Percentiles rank a stretch among this genome's conserved stretches.
phyloP scores from a whole-genome alignment of 2,797 vertebrate species.

The Caiman crocodilus region DNA sequence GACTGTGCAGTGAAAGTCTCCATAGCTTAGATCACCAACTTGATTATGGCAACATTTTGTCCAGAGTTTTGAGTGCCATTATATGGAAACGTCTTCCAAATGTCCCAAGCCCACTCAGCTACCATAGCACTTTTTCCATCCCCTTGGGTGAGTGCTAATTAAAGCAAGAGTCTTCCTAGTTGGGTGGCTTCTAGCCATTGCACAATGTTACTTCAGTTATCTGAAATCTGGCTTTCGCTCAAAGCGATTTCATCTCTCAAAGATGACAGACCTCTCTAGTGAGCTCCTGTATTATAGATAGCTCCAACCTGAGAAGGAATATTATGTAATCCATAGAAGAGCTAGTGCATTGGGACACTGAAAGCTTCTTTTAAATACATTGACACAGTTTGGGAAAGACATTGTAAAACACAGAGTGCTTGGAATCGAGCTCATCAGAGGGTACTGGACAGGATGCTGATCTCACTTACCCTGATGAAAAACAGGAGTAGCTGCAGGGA shows the following conservation, averaged over 20 bases:
- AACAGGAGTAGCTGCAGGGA: too few relatives aligned
- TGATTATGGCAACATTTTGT: too few relatives aligned
- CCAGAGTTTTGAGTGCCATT: neutral
- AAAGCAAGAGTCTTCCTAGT: neutral
- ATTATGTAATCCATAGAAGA: too few relatives aligned
- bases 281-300: too few relatives aligned
- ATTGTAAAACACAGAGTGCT: too few relatives aligned
- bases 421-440: too few relatives aligned
- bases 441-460: too few relatives aligned
- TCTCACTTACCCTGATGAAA: too few relatives aligned
- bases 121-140: neutral
- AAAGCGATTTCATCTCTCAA: neutral
- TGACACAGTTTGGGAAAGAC: too few relatives aligned
- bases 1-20: neutral
- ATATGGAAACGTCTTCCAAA: neutral
- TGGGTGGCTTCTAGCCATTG: neutral
- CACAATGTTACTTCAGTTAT: neutral
- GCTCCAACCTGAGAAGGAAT: too few relatives aligned
- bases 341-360: too few relatives aligned
- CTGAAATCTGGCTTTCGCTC: neutral
- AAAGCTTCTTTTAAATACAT: too few relatives aligned
- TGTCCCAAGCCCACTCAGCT: neutral
- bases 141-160: neutral
- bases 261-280: fast-evolving
- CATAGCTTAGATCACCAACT: neutral